Evolutionary conservation across 1,140 invertebrate genomes (phyloP), one percentile per base, ranked within the genome.

Genomic region (Triops cancriformis): DNA sequence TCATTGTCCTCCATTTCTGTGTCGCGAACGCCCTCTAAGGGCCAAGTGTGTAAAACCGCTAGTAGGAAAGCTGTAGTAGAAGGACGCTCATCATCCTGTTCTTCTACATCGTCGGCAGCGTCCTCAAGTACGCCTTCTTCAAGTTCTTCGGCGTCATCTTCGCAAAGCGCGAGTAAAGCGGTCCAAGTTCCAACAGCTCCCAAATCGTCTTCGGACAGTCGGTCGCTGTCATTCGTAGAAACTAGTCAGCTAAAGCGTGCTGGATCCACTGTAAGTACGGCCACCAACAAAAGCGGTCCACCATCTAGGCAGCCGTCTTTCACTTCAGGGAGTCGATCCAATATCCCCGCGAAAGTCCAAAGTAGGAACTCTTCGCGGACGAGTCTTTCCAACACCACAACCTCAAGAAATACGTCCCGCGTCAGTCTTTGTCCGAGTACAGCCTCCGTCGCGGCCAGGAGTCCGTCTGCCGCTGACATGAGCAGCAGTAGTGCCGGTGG

Each of bases 41-140:
- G 51, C 18, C 51, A 64, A 23, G 1, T 64, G 51, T 23, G 23
- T 4, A 64, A 64, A 64, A 64, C n/a, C 14, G 6, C 3, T 5
- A 64, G 51, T 14, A 64, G 18, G n/a, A 64, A 64, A 27, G 18
- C 14, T 23, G 42, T 41, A 27, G 26, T 1, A 45, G 75, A 42
- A 43, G 18, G 10, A 1, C 28, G 26, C 6, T 37, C 26, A 41
- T 80, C 73, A 76, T 76, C 18, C 78, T 76, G 64, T 73, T 78
- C 82, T 27, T 72, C 27, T 23, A 72, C 9, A 28, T 78, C 75
- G 9, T 73, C 37, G n/a, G 72, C 74, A 87, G 89, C 82, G 85
- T 84, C 31, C 75, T 64, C 77, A 37, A 77, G 28, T 85, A 86
- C 37, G 88, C 89, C 80, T 86, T 89, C 75, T 87, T 88, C 3